phyloP scores from a whole-genome alignment of 1,140 invertebrate species.

The Macrostomum lignano region DNA sequence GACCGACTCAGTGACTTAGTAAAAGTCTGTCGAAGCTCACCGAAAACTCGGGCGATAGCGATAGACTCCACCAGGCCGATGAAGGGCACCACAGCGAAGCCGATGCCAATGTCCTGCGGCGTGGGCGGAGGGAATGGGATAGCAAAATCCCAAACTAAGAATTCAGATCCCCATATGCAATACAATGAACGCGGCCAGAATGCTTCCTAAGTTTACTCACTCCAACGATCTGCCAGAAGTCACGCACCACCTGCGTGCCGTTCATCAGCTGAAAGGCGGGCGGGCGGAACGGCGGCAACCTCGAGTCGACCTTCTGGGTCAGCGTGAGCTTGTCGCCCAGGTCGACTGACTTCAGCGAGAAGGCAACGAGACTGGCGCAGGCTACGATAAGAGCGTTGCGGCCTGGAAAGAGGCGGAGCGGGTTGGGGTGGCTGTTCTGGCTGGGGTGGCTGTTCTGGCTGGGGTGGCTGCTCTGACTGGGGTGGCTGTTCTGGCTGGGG shows the following conservation, averaged over 20 bases:
- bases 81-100: constrained; percentile 19
- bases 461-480: too few species aligned
- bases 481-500: too few species aligned
- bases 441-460: too few species aligned
- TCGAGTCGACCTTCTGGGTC: constrained; percentile 17
- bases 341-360: constrained; percentile 10
- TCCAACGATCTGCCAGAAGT: too few species aligned
- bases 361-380: constrained; percentile 12
- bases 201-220: too few species aligned
- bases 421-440: too few species aligned
- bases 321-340: constrained; percentile 12
- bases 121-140: too few species aligned
- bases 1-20: neutral
- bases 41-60: constrained; percentile 26
- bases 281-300: constrained; percentile 16
- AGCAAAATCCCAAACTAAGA: too few species aligned
- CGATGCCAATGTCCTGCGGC: constrained; percentile 21
- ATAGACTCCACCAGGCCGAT: constrained; percentile 23
- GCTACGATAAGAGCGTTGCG: constrained; percentile 22
- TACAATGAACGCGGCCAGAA: too few species aligned
- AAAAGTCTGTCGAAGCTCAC: constrained; percentile 10
- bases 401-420: constrained; percentile 14
- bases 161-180: too few species aligned
- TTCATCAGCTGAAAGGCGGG: constrained; percentile 17
- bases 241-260: too few species aligned